Base-by-base conservation (phyloP, 2,888 invertebrate species). In the Perizoma affinitatum region DNA sequence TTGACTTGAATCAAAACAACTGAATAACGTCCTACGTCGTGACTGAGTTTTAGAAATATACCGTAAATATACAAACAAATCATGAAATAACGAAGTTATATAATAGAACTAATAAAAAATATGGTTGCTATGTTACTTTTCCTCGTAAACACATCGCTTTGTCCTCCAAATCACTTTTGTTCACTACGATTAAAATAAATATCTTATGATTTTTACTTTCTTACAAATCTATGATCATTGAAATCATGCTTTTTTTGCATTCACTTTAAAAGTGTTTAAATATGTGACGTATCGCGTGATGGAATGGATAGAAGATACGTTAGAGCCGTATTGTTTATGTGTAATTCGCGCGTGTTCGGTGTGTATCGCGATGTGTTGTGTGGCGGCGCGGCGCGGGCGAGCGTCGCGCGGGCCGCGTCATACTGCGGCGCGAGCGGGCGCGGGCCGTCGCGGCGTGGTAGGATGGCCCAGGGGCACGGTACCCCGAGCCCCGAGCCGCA, bases 91-190 rank as follows among this genome's bases (percentile, higher is more conserved):
- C 44, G 51, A 51, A 47, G 11, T 61, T 65, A 54, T 59, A 61
- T 61, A 63, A 66, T 64, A 50, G 46, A 74, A 76, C 72, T 74
- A 70, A 69, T 70, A 73, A 74, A n/a, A 72, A 70, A 73, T 70
- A 72, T 70, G 77, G 88, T 88, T 88, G 87, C 87, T 88, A 87
- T 67, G 87, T 76, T 84, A 88, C 87, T 85, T 88, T 84, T 85
- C 79, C 78, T 83, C 80, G 86, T 87, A 87, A 89, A 88, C 88
- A 87, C 76, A 78, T 82, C 80, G 74, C 81, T 86, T 84, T 84
- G 81, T 84, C 79, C 79, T 71, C 58, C 59, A 68, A 74, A 74
- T 71, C 73, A 78, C 77, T 74, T 74, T 63, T 63, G 64, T 65
- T 70, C 67, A 71, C 69, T 61, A 66, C 73, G 47, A 65, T 63